Conservation (phyloP, 2,797 vertebrate species). For the Crocidura indochinensis region DNA sequence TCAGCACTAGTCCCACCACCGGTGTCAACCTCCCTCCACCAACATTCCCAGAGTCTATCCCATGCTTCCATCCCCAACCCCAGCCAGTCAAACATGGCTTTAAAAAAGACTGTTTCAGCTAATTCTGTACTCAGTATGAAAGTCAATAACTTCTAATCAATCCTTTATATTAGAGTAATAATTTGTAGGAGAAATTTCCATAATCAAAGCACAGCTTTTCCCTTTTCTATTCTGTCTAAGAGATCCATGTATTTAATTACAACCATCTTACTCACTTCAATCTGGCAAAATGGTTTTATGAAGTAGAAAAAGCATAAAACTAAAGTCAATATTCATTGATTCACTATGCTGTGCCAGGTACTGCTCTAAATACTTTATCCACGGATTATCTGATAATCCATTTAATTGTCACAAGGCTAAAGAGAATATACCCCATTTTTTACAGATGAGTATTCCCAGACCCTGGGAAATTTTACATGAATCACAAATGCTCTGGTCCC, state of each 20-base stretch:
- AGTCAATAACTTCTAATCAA: slow-evolving; percentile 50
- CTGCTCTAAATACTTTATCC: slow-evolving; percentile 25
- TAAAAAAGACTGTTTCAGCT: not conserved
- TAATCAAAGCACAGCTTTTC: slow-evolving; percentile 29
- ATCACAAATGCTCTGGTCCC: slow-evolving; percentile 24
- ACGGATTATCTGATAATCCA: slow-evolving; percentile 29
- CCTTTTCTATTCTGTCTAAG: slow-evolving; percentile 39
- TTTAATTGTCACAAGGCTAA: slow-evolving; percentile 54
- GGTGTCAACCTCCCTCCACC: too few relatives aligned
- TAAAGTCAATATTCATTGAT: slow-evolving; percentile 52
- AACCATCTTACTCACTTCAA: slow-evolving; percentile 21
- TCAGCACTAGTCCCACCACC: too few relatives aligned
- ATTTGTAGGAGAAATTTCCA: slow-evolving; percentile 46
- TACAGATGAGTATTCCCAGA: not conserved
- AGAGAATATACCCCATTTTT: slow-evolving; percentile 43
- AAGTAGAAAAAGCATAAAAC: slow-evolving; percentile 58
- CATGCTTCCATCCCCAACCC: too few relatives aligned
- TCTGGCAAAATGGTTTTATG: slow-evolving; percentile 28
- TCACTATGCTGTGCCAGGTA: slow-evolving; percentile 32
- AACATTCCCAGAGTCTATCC: too few relatives aligned
- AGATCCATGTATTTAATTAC: slow-evolving; percentile 1
- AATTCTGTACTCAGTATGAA: slow-evolving; percentile 33
- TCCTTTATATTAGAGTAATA: slow-evolving; percentile 20
- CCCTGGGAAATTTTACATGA: not conserved
- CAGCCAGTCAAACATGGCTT: not conserved